Evolutionary conservation across 2,888 invertebrate species (phyloP).

Genomic region (Pteria penguin): DNA sequence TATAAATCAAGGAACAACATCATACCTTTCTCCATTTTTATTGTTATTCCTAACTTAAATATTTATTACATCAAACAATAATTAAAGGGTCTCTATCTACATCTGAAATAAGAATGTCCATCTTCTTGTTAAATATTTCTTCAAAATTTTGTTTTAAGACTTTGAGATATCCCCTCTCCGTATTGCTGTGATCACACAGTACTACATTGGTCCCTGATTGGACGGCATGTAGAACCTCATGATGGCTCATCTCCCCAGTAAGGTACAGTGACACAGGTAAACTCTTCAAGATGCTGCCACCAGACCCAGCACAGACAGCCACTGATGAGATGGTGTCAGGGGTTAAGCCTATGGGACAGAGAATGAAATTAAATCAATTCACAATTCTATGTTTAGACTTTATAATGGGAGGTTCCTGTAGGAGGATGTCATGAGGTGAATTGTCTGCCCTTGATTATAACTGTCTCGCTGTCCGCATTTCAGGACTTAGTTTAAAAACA

Average conservation of each 20-base stretch:
- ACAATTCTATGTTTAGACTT: too few species aligned
- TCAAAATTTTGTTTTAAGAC: constrained; percentile 82
- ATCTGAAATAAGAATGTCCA: constrained; percentile 86
- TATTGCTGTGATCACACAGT: constrained; percentile 95
- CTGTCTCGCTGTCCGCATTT: not conserved
- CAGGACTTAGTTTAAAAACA: too few species aligned
- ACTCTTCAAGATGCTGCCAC: constrained; percentile 87
- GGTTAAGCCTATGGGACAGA: too few species aligned
- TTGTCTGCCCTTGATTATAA: too few species aligned
- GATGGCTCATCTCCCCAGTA: constrained; percentile 96
- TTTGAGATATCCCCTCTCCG: constrained; percentile 92
- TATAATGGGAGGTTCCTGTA: too few species aligned
- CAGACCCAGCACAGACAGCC: constrained; percentile 95
- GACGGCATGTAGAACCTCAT: constrained; percentile 92
- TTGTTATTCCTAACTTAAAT: not conserved
- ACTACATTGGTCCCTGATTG: constrained; percentile 90
- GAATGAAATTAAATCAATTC: too few species aligned
- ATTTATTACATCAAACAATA: constrained; percentile 82
- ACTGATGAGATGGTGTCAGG: constrained; percentile 81
- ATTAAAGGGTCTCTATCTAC: constrained; percentile 89
- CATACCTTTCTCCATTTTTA: not conserved
- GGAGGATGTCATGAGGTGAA: too few species aligned
- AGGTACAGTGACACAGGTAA: constrained; percentile 89
- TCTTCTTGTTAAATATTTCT: constrained; percentile 80
- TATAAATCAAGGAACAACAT: too few species aligned